These are phyloP conservation scores for Danaus plexippus DNA, from an alignment of 1,140 invertebrate species.

Conservation along the genomic window DNA sequence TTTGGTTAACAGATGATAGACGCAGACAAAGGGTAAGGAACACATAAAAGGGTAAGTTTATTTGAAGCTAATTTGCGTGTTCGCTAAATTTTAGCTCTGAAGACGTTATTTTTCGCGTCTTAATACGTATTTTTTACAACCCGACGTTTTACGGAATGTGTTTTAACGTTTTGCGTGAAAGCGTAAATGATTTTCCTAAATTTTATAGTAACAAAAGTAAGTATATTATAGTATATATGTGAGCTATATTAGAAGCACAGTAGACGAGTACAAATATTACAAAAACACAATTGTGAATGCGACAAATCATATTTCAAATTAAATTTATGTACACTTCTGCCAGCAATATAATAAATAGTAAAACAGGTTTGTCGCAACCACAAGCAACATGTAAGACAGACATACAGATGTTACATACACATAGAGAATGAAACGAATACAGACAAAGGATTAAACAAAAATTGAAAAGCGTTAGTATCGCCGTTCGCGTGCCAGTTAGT, in stretches of 20 bases:
- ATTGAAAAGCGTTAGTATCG: conserved; percentile 62
- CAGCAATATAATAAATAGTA: too few species aligned
- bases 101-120: conserved; percentile 53
- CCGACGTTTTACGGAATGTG: conserved; percentile 58
- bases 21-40: conserved; percentile 77
- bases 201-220: conserved; percentile 56
- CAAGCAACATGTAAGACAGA: conserved; percentile 72
- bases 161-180: conserved; percentile 69
- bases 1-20: conserved; percentile 74
- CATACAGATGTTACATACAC: conserved; percentile 75
- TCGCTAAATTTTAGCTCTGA: conserved; percentile 64
- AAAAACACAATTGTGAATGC: conserved; percentile 58
- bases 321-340: too few species aligned
- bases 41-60: conserved; percentile 72
- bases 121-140: conserved; percentile 55
- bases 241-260: conserved; percentile 70
- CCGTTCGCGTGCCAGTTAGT: conserved; percentile 47
- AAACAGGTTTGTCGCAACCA: conserved; percentile 52
- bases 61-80: conserved; percentile 70
- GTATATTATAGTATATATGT: conserved; percentile 57
- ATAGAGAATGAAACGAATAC: conserved; percentile 73
- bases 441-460: conserved; percentile 68
- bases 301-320: conserved; percentile 38
- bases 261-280: conserved; percentile 72
- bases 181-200: conserved; percentile 71